phyloP scores from a whole-genome alignment of 2,888 invertebrate species.

The Cyclophora punctaria region DNA sequence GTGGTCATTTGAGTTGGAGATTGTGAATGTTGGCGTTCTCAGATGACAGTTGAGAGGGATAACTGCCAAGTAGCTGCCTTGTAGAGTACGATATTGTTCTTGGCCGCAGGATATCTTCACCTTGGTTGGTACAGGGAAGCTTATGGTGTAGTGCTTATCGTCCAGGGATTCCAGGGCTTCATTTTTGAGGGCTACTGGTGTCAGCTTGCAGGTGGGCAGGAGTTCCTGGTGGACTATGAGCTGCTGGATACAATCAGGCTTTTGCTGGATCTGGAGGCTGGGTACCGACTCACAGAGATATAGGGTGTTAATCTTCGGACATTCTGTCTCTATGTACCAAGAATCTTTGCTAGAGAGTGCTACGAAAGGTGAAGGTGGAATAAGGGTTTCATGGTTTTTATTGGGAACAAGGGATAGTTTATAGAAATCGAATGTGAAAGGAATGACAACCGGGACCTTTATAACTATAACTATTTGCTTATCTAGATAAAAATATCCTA shows the following conservation, averaged over 20 bases:
- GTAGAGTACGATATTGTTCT: slow-evolving; percentile 8
- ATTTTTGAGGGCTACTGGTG: slow-evolving; percentile 3
- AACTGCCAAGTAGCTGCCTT: slow-evolving; percentile 4
- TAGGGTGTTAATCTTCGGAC: slow-evolving; percentile 10
- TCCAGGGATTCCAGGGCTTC: slow-evolving; percentile 12
- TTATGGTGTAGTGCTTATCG: slow-evolving; percentile 13
- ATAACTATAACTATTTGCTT: slow-evolving; percentile 8
- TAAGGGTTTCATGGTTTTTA: slow-evolving; percentile 5
- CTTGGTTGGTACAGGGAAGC: slow-evolving; percentile 11
- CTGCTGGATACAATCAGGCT: slow-evolving; percentile 4
- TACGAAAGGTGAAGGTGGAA: slow-evolving; percentile 11
- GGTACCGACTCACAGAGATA: slow-evolving; percentile 12
- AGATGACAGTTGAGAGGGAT: slow-evolving; percentile 6
- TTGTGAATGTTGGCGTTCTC: neutral
- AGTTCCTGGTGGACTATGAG: slow-evolving; percentile 5
- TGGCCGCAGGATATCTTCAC: slow-evolving; percentile 10
- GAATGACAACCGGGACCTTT: slow-evolving; percentile 6
- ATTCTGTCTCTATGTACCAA: slow-evolving; percentile 17
- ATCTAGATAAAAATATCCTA: slow-evolving; percentile 1
- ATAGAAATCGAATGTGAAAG: slow-evolving; percentile 3
- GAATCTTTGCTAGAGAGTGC: slow-evolving; percentile 9
- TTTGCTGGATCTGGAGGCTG: slow-evolving; percentile 1
- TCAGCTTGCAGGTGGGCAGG: slow-evolving; percentile 1
- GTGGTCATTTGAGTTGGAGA: slow-evolving; percentile 4
- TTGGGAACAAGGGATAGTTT: slow-evolving; percentile 10